Evolutionary conservation across 2,113 vertebrate genomes (phyloP).

Genomic region (Camelus dromedarius): DNA sequence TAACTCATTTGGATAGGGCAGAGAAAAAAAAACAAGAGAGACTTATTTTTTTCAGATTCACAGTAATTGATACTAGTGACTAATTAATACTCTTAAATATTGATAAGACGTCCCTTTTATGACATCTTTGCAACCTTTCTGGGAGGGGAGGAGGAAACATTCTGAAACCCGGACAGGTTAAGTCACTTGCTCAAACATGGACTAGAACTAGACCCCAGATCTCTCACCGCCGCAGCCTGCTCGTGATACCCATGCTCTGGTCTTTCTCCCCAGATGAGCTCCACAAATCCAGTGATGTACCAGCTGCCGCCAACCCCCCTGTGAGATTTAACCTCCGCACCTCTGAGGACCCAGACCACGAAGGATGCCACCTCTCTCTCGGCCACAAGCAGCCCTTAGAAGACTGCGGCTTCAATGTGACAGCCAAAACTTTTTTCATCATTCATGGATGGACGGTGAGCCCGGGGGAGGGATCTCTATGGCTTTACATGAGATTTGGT

Average conservation of each 20-base stretch:
- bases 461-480: not conserved
- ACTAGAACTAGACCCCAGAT: not conserved
- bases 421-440: slow-evolving; percentile 95
- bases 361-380: slow-evolving; percentile 89
- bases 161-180: not conserved
- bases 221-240: not conserved
- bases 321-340: slow-evolving; percentile 91
- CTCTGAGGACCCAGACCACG: slow-evolving; percentile 85
- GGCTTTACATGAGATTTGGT: slow-evolving; percentile 3
- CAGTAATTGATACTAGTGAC: not conserved
- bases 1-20: not conserved
- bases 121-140: not conserved
- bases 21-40: not conserved
- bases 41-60: slow-evolving; percentile 11
- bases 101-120: not conserved
- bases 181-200: not conserved
- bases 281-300: slow-evolving; percentile 32
- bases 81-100: not conserved
- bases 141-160: not conserved
- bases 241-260: not conserved
- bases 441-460: slow-evolving; percentile 98
- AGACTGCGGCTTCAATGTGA: slow-evolving; percentile 93
- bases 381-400: slow-evolving; percentile 85
- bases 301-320: not conserved
- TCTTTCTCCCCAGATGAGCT: slow-evolving; percentile 74